Percentiles rank a stretch among this genome's conserved stretches.
Conservation (phyloP, 1,140 invertebrate species). For the Notospermus geniculatus region DNA sequence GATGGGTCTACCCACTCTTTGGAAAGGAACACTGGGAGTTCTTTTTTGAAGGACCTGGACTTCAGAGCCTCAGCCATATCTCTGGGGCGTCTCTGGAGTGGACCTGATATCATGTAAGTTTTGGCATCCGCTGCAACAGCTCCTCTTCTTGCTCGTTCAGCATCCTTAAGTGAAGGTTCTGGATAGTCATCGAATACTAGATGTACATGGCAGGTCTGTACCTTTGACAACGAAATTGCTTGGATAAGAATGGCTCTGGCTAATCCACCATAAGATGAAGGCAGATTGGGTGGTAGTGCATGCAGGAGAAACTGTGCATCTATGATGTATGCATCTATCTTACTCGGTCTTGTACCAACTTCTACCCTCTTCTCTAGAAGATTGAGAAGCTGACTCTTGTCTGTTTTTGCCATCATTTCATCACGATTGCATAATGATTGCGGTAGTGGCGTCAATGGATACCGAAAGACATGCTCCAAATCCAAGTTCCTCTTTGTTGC, state of each 20-base stretch:
- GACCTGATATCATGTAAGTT: not conserved
- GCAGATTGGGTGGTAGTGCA: constrained; percentile 9
- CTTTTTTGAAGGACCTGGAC: constrained; percentile 15
- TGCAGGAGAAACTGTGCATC: constrained; percentile 11
- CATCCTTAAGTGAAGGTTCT: constrained; percentile 11
- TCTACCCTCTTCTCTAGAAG: not conserved
- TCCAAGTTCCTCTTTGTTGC: constrained; percentile 3
- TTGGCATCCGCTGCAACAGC: not conserved
- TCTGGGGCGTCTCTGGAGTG: not conserved
- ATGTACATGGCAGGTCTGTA: not conserved
- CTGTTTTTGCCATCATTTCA: constrained; percentile 10
- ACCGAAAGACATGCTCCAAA: constrained; percentile 2
- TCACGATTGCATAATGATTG: constrained; percentile 5
- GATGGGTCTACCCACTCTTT: constrained; percentile 14
- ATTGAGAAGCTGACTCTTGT: not conserved
- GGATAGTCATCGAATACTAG: constrained; percentile 9
- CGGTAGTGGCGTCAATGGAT: constrained; percentile 12
- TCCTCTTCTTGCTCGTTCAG: constrained; percentile 5
- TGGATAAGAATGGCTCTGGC: constrained; percentile 8
- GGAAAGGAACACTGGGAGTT: constrained; percentile 10
- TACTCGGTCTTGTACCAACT: not conserved
- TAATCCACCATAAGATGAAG: constrained; percentile 13
- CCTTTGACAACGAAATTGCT: not conserved
- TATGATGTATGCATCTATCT: constrained; percentile 12
- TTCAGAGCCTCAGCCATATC: constrained; percentile 12